Percentiles rank a stretch among this genome's conserved stretches.
Evolutionary conservation across 1,140 invertebrate genomes (phyloP).

Genomic region (Vanessa tameamea): DNA sequence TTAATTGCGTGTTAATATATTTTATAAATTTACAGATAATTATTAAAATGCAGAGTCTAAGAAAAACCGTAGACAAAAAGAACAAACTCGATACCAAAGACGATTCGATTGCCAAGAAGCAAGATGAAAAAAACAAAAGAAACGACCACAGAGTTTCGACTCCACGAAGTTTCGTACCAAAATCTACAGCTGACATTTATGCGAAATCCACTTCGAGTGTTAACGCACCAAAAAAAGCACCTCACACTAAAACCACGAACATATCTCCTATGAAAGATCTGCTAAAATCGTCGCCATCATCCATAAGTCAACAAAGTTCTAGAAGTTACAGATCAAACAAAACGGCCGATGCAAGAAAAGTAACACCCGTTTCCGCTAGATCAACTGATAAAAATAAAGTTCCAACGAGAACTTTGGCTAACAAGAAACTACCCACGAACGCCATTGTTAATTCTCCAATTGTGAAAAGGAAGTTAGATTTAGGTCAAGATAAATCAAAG

Average conservation of each 20-base stretch:
- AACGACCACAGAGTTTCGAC: conserved; percentile 47
- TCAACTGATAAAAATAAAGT: conserved; percentile 5
- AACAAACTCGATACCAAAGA: conserved; percentile 44
- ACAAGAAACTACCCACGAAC: conserved; percentile 52
- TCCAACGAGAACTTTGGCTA: background rate
- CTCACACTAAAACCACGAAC: conserved; percentile 14
- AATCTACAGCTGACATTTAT: conserved; percentile 65
- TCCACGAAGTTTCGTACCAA: conserved; percentile 55
- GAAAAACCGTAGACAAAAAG: conserved; percentile 38
- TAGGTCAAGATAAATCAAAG: conserved; percentile 16
- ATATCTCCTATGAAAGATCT: conserved; percentile 58
- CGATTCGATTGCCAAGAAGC: conserved; percentile 37
- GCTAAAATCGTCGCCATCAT: conserved; percentile 57
- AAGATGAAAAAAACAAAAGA: conserved; percentile 61
- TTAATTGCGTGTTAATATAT: background rate
- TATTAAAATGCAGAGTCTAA: conserved; percentile 1
- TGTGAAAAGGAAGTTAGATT: conserved; percentile 47
- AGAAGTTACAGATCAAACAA: conserved; percentile 37
- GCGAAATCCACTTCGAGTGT: conserved; percentile 35
- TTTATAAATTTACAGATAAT: background rate
- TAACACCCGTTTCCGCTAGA: conserved; percentile 14
- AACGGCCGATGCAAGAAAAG: conserved; percentile 21
- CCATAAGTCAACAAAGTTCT: conserved; percentile 45
- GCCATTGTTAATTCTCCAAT: conserved; percentile 72
- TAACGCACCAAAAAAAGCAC: conserved; percentile 57